phyloP scores from a whole-genome alignment of 1,140 invertebrate species.

The Caenorhabditis inopinata region DNA sequence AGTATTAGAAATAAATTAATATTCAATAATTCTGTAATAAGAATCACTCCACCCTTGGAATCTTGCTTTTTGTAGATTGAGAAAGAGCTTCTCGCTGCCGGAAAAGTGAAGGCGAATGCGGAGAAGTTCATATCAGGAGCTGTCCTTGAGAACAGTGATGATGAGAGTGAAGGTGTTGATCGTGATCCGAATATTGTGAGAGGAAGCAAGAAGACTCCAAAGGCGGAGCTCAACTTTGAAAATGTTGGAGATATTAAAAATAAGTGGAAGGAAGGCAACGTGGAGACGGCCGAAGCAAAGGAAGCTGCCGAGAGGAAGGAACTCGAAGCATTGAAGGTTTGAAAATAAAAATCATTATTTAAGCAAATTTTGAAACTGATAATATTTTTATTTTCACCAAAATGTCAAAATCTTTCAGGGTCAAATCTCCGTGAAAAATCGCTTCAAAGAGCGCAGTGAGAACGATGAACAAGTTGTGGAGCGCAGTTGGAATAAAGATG shows the following conservation, averaged over 20 bases:
- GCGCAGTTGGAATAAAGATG: conserved; percentile 42
- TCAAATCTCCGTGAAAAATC: conserved; percentile 46
- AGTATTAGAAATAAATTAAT: too few species aligned
- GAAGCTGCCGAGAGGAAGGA: conserved; percentile 57
- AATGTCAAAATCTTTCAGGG: too few species aligned
- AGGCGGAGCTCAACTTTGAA: conserved; percentile 49
- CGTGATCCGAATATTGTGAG: conserved; percentile 55
- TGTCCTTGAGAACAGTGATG: conserved; percentile 47
- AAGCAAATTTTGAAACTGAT: not conserved
- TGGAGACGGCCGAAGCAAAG: conserved; percentile 58
- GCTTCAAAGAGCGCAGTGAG: conserved; percentile 46
- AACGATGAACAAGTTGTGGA: conserved; percentile 40
- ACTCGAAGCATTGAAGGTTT: conserved; percentile 59
- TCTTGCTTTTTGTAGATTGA: conserved; percentile 4
- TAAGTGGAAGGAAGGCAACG: conserved; percentile 65
- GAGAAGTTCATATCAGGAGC: conserved; percentile 54
- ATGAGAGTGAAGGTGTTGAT: conserved; percentile 53
- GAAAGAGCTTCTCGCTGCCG: conserved; percentile 46
- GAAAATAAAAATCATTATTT: not conserved
- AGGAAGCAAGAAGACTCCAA: conserved; percentile 41
- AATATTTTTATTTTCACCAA: too few species aligned
- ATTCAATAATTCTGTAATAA: too few species aligned
- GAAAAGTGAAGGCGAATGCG: conserved; percentile 52
- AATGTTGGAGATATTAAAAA: conserved; percentile 62
- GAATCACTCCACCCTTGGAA: too few species aligned